Conservation (phyloP, 2,797 vertebrate genomes). For the Syndactyla subalaris region DNA sequence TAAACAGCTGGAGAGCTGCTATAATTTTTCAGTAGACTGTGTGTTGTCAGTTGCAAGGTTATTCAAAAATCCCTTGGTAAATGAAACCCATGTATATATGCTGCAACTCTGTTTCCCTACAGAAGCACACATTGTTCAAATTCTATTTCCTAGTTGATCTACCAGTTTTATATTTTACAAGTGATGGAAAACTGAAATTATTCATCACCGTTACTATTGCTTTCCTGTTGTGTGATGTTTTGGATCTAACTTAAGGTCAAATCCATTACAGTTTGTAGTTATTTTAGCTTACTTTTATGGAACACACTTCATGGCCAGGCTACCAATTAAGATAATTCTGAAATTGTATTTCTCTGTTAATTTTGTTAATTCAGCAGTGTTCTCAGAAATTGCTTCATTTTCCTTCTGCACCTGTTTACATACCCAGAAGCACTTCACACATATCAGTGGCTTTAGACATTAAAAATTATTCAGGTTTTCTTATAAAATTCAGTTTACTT, state of each 20-base stretch:
- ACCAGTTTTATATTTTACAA: background rate
- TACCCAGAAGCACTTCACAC: background rate
- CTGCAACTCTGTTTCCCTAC: background rate
- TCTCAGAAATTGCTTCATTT: background rate
- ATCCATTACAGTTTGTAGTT: background rate
- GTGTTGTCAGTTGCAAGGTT: slow-evolving; percentile 41
- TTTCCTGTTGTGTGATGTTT: background rate
- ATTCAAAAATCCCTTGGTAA: slow-evolving; percentile 26
- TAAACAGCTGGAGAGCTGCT: slow-evolving; percentile 40
- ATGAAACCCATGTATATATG: background rate
- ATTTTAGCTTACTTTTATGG: background rate
- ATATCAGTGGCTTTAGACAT: background rate
- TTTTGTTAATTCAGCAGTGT: background rate
- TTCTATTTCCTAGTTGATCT: background rate
- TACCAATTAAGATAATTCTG: background rate
- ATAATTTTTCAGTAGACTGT: slow-evolving; percentile 34
- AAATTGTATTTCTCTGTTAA: background rate
- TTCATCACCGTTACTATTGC: background rate
- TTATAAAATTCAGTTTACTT: background rate
- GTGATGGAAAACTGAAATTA: background rate
- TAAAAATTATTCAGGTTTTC: background rate
- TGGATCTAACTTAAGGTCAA: background rate
- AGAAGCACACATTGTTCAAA: background rate
- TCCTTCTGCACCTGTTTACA: background rate
- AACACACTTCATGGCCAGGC: background rate